phyloP scores from a whole-genome alignment of 2,888 invertebrate species.

The Diloba caeruleocephala region DNA sequence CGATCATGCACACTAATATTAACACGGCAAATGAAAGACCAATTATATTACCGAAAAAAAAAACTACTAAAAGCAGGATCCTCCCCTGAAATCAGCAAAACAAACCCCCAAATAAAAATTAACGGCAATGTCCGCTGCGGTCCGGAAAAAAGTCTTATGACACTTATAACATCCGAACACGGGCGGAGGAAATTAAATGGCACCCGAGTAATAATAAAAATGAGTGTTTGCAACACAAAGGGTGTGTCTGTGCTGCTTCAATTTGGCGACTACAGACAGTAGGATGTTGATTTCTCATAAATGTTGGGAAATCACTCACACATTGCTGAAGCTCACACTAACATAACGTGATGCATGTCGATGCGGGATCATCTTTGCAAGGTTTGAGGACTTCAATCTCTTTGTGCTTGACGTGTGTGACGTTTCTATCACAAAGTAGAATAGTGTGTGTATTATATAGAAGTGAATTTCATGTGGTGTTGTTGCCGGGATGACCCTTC shows the following conservation, averaged over 20 bases:
- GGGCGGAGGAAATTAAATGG: slow-evolving; percentile 75
- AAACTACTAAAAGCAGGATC: slow-evolving; percentile 17
- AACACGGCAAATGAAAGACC: slow-evolving; percentile 5
- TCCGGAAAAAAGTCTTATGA: slow-evolving; percentile 53
- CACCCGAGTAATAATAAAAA: slow-evolving; percentile 73
- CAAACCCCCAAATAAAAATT: slow-evolving; percentile 50
- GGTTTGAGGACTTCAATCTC: neutral
- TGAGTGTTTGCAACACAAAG: slow-evolving; percentile 74
- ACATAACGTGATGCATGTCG: neutral
- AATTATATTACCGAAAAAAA: slow-evolving; percentile 18
- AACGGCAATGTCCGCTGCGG: slow-evolving; percentile 37
- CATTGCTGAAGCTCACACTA: slow-evolving; percentile 5
- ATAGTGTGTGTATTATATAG: slow-evolving; percentile 24
- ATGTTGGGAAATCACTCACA: slow-evolving; percentile 14
- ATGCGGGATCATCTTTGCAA: slow-evolving; percentile 2
- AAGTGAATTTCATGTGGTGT: slow-evolving; percentile 41
- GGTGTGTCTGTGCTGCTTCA: slow-evolving; percentile 64
- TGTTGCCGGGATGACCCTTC: slow-evolving; percentile 59
- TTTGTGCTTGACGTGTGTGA: slow-evolving; percentile 14
- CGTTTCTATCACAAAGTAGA: neutral
- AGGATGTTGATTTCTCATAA: slow-evolving; percentile 25
- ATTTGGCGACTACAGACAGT: slow-evolving; percentile 53
- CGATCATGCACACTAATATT: slow-evolving; percentile 4
- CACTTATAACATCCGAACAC: slow-evolving; percentile 66
- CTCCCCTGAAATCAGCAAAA: slow-evolving; percentile 37